Conservation (phyloP, 2,888 invertebrate genomes). For the Dolomedes plantarius region DNA sequence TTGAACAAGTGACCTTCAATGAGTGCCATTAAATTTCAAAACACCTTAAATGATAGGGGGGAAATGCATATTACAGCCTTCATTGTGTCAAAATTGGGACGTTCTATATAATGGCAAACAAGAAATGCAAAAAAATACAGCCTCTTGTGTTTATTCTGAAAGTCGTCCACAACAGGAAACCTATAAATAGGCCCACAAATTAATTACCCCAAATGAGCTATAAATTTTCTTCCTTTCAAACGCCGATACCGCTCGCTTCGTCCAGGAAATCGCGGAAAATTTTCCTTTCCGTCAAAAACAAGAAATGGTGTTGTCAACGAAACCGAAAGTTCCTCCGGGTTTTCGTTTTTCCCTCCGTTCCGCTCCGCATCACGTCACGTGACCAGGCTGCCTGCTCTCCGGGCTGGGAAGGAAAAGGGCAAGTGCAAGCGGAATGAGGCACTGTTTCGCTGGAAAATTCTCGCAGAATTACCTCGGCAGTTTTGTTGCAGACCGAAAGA, state of each 20-base stretch:
- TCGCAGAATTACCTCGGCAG: no score
- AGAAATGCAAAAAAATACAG: no score
- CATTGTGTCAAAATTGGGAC: no score
- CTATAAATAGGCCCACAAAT: not conserved
- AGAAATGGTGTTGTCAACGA: conserved; percentile 2
- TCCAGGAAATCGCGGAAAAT: not conserved
- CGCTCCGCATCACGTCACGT: not conserved
- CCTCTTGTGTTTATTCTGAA: not conserved
- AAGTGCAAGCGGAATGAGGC: no score
- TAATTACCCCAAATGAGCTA: conserved; percentile 1
- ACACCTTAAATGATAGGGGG: no score
- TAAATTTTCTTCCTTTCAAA: conserved; percentile 3
- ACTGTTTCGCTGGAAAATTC: no score
- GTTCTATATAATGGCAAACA: no score
- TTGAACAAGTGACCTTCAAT: no score
- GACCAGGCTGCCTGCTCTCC: not conserved
- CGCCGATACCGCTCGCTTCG: not conserved
- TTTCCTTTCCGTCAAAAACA: not conserved
- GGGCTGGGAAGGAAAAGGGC: not conserved
- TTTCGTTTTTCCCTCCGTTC: not conserved
- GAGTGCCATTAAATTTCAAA: no score
- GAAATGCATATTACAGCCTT: no score
- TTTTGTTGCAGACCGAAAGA: no score
- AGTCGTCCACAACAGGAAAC: not conserved
- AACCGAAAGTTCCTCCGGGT: conserved; percentile 6